phyloP scores from a whole-genome alignment of 1,140 invertebrate species.

The Drosophila gunungcola region DNA sequence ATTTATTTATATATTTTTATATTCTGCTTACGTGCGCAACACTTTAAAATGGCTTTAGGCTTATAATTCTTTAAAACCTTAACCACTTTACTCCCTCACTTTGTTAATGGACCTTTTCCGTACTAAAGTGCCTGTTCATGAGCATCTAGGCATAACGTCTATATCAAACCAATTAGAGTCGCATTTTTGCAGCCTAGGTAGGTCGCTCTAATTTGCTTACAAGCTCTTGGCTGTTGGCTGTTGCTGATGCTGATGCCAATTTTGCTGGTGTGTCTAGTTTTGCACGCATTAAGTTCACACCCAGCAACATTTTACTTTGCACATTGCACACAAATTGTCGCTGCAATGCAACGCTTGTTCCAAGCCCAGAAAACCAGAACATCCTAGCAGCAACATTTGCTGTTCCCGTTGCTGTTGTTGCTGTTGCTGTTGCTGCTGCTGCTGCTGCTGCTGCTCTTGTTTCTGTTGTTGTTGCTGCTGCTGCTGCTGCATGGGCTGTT shows the following conservation, averaged over 20 bases:
- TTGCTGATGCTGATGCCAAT: conserved; percentile 20
- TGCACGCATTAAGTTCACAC: conserved; percentile 79
- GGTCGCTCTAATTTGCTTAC: conserved; percentile 79
- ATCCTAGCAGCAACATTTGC: conserved; percentile 29
- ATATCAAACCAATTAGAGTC: conserved; percentile 64
- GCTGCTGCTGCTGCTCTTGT: conserved; percentile 1
- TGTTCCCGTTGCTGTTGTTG: conserved; percentile 9
- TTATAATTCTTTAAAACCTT: no score
- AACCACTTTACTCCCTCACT: neutral
- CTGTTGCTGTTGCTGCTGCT: neutral
- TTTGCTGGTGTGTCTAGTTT: conserved; percentile 8
- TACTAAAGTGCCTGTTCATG: conserved; percentile 1
- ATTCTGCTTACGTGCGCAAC: no score
- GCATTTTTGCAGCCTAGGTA: conserved; percentile 25
- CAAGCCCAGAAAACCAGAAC: conserved; percentile 42
- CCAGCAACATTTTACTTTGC: conserved; percentile 80
- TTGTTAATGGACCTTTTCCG: neutral
- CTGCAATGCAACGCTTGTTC: conserved; percentile 36
- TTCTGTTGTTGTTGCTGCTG: neutral
- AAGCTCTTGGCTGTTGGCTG: conserved; percentile 42
- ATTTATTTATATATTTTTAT: no score
- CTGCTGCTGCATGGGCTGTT: conserved; percentile 59
- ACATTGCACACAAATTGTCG: conserved; percentile 80
- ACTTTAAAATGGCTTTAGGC: no score
- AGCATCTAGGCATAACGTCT: conserved; percentile 52